Evolutionary conservation across 2,888 invertebrate genomes (phyloP).

Genomic region (Cataglyphis altisquamis): DNA sequence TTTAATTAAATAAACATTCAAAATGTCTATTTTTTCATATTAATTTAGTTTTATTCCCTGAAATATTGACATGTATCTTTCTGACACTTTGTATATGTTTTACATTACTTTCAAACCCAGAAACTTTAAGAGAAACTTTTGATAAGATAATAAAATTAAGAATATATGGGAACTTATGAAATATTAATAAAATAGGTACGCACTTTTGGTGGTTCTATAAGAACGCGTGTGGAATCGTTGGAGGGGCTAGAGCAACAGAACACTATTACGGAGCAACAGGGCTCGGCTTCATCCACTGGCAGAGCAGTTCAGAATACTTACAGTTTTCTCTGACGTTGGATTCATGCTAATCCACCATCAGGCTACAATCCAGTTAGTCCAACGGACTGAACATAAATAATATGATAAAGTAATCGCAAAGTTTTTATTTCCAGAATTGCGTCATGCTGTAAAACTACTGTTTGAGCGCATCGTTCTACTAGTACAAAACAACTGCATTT

Average conservation of each 20-base stretch:
- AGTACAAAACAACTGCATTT: slow-evolving; percentile 52
- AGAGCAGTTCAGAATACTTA: slow-evolving; percentile 90
- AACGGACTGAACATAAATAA: slow-evolving; percentile 75
- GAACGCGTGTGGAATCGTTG: slow-evolving; percentile 92
- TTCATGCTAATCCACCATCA: slow-evolving; percentile 80
- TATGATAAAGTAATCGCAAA: slow-evolving; percentile 15
- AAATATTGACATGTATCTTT: slow-evolving; percentile 20
- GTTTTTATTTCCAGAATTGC: slow-evolving; percentile 43
- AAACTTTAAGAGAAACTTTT: slow-evolving; percentile 73
- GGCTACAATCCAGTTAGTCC: slow-evolving; percentile 81
- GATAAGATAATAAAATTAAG: slow-evolving; percentile 17
- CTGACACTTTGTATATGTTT: not conserved
- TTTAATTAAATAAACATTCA: not conserved
- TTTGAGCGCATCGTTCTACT: slow-evolving; percentile 38
- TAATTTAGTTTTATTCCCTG: not conserved
- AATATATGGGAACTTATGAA: slow-evolving; percentile 55
- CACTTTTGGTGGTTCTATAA: slow-evolving; percentile 93
- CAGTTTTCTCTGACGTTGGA: slow-evolving; percentile 88
- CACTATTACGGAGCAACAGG: slow-evolving; percentile 79
- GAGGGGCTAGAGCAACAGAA: slow-evolving; percentile 89
- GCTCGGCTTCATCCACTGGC: slow-evolving; percentile 82
- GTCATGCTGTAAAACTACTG: slow-evolving; percentile 8
- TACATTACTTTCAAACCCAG: slow-evolving; percentile 64
- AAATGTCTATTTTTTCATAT: not conserved
- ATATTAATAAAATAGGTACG: slow-evolving; percentile 87